Evolutionary conservation across 2,797 vertebrate genomes (phyloP), one percentile per base, ranked within the genome.

Genomic region (Neostethus bicornis): DNA sequence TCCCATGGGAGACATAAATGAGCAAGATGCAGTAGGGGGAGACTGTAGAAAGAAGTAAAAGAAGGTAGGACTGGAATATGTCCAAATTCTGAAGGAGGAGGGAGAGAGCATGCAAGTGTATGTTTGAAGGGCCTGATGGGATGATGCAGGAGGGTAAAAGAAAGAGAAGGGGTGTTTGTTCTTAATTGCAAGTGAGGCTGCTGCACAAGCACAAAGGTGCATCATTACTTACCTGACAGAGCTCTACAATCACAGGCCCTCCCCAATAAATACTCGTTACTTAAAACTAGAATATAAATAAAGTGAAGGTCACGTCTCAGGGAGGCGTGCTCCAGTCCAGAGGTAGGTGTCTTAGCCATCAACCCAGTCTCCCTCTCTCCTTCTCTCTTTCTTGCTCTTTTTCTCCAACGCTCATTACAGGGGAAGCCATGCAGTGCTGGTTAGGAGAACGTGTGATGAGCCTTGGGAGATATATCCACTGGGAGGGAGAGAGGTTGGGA

Each of bases 401-500:
- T 79, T 78, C 75, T 71, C 70, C 56, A 31, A 41, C 67, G 58
- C 83, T 88, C 86, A 89, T 89, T 89, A 90, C 86, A 83, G 77
- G 43, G 74, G 83, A 81, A 87, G 85, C 85, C 88, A 85, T 78
- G 75, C 83, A 77, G 82, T 17, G 86, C 85, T 85, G 81, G 80
- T 88, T 89, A 84, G 82, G 74, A 62, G 84, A 88, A 87, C 76
- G 79, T 75, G 78, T 80, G 81, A 88, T 84, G 85, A 89, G 85
- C 85, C 86, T 86, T 89, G 86, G 86, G 87, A 89, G 81, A 87
- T 85, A 82, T 80, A 85, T 89, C 84, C 79, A 85, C 86, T 74
- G 85, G 83, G 84, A 86, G 85, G 78, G 83, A 87, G 79, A 81
- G 79, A 85, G 81, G 79, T 75, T 84, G 81, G 78, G 73, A 79